Base-by-base conservation (phyloP, 1,140 invertebrate genomes). In the Micrasema longulum region DNA sequence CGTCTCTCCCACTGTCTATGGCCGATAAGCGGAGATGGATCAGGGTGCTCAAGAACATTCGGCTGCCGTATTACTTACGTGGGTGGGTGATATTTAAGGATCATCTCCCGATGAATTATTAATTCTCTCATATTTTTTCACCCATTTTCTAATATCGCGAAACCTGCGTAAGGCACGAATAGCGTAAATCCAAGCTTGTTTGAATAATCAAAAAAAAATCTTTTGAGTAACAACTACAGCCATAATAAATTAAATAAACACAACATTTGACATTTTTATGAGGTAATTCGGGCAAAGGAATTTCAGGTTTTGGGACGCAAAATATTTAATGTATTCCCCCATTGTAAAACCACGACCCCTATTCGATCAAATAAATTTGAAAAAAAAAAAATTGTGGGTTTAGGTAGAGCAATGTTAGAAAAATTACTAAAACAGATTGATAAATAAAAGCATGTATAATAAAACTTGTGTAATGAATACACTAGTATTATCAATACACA, bases 11-110 rank as follows among this genome's bases (percentile, higher is more conserved):
- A 1, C 63, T 35, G 63, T 31, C 43, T 9, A 31, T 16, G 53
- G 31, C 23, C 53, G 53, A 57, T 57, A 57, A 57, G 53, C 53
- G 53, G n/a, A 18, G 26, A n/a, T n/a, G 53, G 53, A 57, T 57
- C 35, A 57, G 16, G 31, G 31, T 57, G 16, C 53, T 23, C 31
- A 35, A 11, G 12, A 12, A 52, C 26, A 20, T 57, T 31, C 35
- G 26, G 36, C 36, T 57, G 16, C 50, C 16, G 31, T 26, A 26
- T 57, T 38, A 22, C 35, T 31, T 14, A 57, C 14, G 14, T 31
- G 7, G 53, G 36, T 31, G n/a, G n/a, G 36, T 57, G 18, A 14
- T 57, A 36, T 7, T 57, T 31, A n/a, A 35, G 10, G 26, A 31
- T 57, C 36, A 57, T 57, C 36, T 57, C 50, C 26, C 50, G 22